phyloP scores from a whole-genome alignment of 2,888 invertebrate genomes.

The Lagria hirta region DNA sequence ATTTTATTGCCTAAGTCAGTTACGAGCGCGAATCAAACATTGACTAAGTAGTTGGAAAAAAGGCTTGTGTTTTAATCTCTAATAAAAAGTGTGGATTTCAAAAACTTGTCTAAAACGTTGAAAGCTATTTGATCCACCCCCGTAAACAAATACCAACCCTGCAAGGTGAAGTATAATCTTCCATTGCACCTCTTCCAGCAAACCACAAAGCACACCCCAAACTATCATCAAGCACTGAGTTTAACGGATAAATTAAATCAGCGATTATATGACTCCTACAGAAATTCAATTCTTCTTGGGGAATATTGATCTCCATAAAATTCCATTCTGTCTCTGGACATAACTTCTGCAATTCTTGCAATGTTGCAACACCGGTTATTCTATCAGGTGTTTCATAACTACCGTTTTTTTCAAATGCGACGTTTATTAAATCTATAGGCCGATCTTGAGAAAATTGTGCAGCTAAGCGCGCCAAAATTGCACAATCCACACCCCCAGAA shows the following conservation, averaged over 20 bases:
- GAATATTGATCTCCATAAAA: slow-evolving; percentile 78
- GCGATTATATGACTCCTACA: slow-evolving; percentile 63
- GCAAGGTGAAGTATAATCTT: slow-evolving; percentile 60
- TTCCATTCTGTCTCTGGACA: slow-evolving; percentile 79
- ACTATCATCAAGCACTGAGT: slow-evolving; percentile 92
- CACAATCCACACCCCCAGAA: slow-evolving; percentile 96
- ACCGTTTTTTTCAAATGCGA: slow-evolving; percentile 74
- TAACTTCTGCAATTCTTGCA: slow-evolving; percentile 66
- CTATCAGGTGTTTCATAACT: slow-evolving; percentile 81
- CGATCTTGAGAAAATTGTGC: slow-evolving; percentile 66
- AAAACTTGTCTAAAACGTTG: no score
- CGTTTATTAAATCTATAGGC: slow-evolving; percentile 89
- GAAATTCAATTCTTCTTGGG: slow-evolving; percentile 63
- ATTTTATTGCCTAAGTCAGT: slow-evolving; percentile 1
- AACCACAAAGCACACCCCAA: slow-evolving; percentile 97
- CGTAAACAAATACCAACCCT: slow-evolving; percentile 57
- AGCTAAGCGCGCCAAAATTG: slow-evolving; percentile 81
- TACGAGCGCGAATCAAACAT: not conserved
- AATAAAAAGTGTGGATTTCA: no score
- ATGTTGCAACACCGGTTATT: slow-evolving; percentile 71
- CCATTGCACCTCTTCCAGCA: slow-evolving; percentile 75
- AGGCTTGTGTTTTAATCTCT: no score
- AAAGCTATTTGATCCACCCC: not conserved
- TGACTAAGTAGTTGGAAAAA: not conserved
- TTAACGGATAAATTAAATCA: slow-evolving; percentile 81